These are phyloP conservation scores for Polymixis lichenea DNA, from an alignment of 2,888 invertebrate species.

Conservation along the genomic window DNA sequence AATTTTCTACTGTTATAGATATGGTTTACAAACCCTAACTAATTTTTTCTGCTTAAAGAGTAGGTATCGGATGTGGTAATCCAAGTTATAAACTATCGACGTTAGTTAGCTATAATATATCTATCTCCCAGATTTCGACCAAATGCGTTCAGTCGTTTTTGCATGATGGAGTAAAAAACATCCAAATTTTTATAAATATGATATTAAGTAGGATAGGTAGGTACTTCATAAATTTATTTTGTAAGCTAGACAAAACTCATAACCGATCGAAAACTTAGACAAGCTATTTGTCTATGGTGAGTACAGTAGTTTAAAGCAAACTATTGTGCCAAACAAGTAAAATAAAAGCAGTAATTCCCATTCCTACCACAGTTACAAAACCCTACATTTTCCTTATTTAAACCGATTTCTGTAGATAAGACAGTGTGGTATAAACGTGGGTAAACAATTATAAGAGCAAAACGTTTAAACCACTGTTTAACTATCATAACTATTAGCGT, in stretches of 20 bases:
- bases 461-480: constrained; percentile 10
- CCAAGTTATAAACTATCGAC: too few relatives aligned
- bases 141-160: too few relatives aligned
- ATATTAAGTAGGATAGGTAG: not conserved
- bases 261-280: too few relatives aligned
- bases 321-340: not conserved
- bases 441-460: not conserved
- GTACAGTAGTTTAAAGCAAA: not conserved
- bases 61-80: too few relatives aligned
- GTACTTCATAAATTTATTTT: not conserved
- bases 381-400: constrained; percentile 16
- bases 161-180: too few relatives aligned
- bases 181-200: too few relatives aligned
- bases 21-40: too few relatives aligned
- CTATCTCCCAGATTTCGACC: too few relatives aligned
- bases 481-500: too few relatives aligned
- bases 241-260: not conserved
- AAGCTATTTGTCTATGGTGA: not conserved
- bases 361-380: not conserved
- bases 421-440: not conserved
- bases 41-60: too few relatives aligned
- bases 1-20: too few relatives aligned
- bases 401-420: constrained; percentile 29
- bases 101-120: too few relatives aligned
- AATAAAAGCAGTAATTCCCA: not conserved